phyloP scores from a whole-genome alignment of 2,113 vertebrate species.

The Tachuris rubrigastra region DNA sequence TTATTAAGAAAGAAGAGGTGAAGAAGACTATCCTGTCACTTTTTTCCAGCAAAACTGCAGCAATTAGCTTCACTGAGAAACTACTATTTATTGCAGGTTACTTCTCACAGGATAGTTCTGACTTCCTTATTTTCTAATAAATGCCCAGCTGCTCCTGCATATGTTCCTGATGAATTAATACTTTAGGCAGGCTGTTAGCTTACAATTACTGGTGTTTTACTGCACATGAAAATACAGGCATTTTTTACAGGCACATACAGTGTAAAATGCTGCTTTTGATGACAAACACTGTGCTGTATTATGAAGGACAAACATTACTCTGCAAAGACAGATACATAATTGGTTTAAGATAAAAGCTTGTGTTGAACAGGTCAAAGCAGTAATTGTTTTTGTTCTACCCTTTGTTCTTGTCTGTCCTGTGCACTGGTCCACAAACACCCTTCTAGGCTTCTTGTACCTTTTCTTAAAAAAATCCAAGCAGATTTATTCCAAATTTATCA shows the following conservation, averaged over 20 bases:
- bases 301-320: neutral
- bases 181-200: neutral
- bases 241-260: neutral
- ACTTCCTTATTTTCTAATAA: neutral
- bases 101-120: neutral
- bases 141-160: neutral
- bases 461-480: neutral
- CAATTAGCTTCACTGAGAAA: neutral
- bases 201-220: neutral
- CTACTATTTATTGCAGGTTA: neutral
- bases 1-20: neutral
- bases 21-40: neutral
- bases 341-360: neutral
- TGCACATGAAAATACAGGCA: neutral
- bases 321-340: neutral
- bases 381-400: neutral
- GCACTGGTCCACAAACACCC: neutral
- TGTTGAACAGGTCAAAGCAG: neutral
- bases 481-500: neutral
- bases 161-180: neutral
- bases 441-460: neutral
- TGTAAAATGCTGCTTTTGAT: neutral
- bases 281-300: neutral
- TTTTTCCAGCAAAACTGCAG: neutral
- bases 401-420: neutral